Percentiles rank a stretch among this genome's conserved stretches.
phyloP scores from a whole-genome alignment of 2,113 vertebrate genomes.

The Callorhinus ursinus region DNA sequence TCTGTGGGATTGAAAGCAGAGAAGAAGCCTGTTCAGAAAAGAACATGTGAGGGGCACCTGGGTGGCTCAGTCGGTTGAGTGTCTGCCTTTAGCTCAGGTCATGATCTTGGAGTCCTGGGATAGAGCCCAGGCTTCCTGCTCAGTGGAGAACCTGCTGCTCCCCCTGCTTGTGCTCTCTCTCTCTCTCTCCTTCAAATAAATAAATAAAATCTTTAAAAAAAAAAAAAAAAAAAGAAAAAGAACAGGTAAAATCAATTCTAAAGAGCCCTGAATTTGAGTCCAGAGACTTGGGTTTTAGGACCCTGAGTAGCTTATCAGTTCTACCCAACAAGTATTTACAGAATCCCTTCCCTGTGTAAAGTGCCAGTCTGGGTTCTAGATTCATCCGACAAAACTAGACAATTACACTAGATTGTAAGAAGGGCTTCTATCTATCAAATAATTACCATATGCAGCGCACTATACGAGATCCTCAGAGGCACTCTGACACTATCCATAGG shows the following conservation, averaged over 20 bases:
- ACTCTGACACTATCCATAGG: not conserved
- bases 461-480: not conserved
- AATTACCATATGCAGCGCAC: rapidly evolving
- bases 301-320: not conserved
- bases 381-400: not conserved
- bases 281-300: not conserved
- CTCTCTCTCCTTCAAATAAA: too few species aligned
- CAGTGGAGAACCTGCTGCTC: too few species aligned
- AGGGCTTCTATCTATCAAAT: not conserved
- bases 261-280: not conserved
- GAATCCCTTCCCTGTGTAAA: rapidly evolving
- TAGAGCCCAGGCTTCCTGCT: too few species aligned
- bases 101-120: too few species aligned
- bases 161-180: too few species aligned
- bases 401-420: not conserved
- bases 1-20: not conserved
- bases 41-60: too few species aligned
- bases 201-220: too few species aligned
- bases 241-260: not conserved
- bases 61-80: too few species aligned
- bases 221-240: not conserved
- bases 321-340: not conserved
- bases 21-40: not conserved
- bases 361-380: not conserved
- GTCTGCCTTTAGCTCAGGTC: too few species aligned